Evolutionary conservation across 2,797 vertebrate species (phyloP).

Genomic region (Urophycis tenuis): DNA sequence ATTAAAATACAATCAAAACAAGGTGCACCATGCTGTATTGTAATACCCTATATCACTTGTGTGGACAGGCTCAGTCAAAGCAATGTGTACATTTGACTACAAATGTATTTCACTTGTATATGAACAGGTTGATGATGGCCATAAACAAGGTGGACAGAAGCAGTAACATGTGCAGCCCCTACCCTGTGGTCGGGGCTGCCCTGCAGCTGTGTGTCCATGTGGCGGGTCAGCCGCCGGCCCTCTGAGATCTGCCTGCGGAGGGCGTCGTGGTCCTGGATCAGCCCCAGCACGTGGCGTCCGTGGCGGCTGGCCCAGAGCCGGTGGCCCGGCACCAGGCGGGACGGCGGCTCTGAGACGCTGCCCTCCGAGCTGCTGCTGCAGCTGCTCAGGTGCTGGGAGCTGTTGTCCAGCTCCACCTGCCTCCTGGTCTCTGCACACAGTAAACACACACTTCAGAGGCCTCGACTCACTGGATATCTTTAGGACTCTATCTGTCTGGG

Average conservation of each 20-base stretch:
- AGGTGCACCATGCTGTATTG: not conserved
- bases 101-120: too few species aligned
- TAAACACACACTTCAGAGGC: not conserved
- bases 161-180: not conserved
- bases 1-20: too few species aligned
- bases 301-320: slow-evolving; percentile 77
- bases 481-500: not conserved
- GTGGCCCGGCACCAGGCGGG: slow-evolving; percentile 72
- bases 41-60: not conserved
- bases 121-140: too few species aligned
- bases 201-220: slow-evolving; percentile 71
- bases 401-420: slow-evolving; percentile 68
- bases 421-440: slow-evolving; percentile 41
- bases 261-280: slow-evolving; percentile 83
- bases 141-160: too few species aligned
- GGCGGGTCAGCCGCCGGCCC: slow-evolving; percentile 69
- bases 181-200: slow-evolving; percentile 55
- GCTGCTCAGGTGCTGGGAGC: slow-evolving; percentile 54
- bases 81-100: too few species aligned
- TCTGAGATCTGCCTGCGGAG: slow-evolving; percentile 81
- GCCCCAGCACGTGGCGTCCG: slow-evolving; percentile 80
- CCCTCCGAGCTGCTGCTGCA: slow-evolving; percentile 62
- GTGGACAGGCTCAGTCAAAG: too few species aligned
- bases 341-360: slow-evolving; percentile 55
- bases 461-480: not conserved